phyloP scores from a whole-genome alignment of 2,113 vertebrate genomes.

The Charadrius vociferus region DNA sequence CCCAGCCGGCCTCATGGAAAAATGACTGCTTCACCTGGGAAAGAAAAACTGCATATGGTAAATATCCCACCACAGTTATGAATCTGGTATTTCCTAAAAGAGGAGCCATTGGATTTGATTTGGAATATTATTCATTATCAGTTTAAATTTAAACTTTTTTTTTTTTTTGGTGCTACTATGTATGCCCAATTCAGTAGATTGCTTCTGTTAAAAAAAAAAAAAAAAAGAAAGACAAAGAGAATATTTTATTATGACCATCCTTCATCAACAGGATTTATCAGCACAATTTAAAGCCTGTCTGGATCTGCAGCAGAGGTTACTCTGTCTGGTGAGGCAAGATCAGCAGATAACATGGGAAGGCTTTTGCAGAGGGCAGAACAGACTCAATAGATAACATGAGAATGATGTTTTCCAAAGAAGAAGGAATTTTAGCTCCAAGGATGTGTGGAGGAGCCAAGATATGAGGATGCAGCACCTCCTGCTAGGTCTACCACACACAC shows the following conservation, averaged over 20 bases:
- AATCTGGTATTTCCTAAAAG: neutral
- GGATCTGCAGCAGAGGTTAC: neutral
- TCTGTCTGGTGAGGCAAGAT: neutral
- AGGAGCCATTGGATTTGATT: neutral
- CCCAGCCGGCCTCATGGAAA: neutral
- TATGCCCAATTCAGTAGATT: neutral
- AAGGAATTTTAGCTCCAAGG: neutral
- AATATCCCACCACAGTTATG: neutral
- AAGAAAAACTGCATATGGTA: neutral
- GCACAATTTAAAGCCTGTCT: neutral
- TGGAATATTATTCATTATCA: neutral
- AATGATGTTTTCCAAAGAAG: neutral
- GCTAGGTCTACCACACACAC: neutral
- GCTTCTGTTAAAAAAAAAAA: neutral
- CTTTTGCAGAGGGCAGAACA: neutral
- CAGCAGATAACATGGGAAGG: neutral
- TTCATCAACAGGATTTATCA: neutral
- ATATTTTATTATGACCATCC: neutral
- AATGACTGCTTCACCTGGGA: neutral
- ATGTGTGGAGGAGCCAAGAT: neutral
- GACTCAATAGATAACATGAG: rapidly evolving
- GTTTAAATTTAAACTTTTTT: neutral
- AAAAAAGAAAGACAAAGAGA: too few species aligned
- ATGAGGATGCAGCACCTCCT: neutral
- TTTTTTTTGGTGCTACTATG: neutral